Conservation (phyloP, 2,888 invertebrate genomes). For the Drosophila buzzatii region DNA sequence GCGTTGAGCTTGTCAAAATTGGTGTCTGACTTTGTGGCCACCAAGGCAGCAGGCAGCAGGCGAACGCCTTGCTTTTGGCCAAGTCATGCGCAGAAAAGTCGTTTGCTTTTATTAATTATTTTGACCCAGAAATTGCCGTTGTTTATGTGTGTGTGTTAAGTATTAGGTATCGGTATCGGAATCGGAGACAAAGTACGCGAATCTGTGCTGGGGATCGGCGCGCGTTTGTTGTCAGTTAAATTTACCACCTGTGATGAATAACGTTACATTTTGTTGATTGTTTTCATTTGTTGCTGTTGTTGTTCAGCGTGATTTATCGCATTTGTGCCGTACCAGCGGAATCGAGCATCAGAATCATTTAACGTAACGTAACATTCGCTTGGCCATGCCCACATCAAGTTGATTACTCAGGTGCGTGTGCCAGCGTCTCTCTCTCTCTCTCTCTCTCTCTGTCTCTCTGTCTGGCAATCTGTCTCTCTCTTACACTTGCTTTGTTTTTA, state of each 20-base stretch:
- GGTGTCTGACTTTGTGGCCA: constrained; percentile 35
- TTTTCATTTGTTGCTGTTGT: constrained; percentile 50
- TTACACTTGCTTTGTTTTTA: constrained; percentile 5
- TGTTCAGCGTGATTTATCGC: constrained; percentile 69
- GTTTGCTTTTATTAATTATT: constrained; percentile 75
- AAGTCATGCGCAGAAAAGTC: constrained; percentile 70
- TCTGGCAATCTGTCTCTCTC: background rate
- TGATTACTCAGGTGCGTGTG: constrained; percentile 74
- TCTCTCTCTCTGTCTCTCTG: too few species aligned
- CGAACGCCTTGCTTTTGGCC: constrained; percentile 52
- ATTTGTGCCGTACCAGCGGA: constrained; percentile 60
- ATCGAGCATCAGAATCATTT: constrained; percentile 54
- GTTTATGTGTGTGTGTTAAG: constrained; percentile 57
- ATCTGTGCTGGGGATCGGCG: constrained; percentile 60
- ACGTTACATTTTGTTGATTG: constrained; percentile 79
- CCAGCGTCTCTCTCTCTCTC: constrained; percentile 2
- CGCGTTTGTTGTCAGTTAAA: constrained; percentile 80
- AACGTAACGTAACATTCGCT: constrained; percentile 37
- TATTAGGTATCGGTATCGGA: constrained; percentile 42
- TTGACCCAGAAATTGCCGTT: constrained; percentile 73
- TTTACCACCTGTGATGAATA: constrained; percentile 82
- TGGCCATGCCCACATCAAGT: constrained; percentile 75
- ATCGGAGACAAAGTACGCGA: constrained; percentile 24
- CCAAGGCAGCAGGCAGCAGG: constrained; percentile 23
- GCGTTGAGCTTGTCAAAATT: constrained; percentile 33